These are phyloP conservation scores for Champsocephalus gunnari DNA, from an alignment of 2,797 vertebrate species.

Conservation along the genomic window DNA sequence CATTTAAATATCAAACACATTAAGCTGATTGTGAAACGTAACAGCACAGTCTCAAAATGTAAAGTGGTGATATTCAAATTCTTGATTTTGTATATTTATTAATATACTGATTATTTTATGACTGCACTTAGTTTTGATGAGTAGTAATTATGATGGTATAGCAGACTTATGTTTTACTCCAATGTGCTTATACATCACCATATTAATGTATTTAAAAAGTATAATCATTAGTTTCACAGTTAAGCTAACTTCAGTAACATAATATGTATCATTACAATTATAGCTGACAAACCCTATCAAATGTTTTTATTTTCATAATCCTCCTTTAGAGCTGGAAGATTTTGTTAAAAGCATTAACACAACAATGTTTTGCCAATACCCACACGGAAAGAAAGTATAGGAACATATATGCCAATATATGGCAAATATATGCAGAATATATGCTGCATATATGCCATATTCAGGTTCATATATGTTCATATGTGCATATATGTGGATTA, in stretches of 20 bases:
- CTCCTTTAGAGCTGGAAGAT: not conserved
- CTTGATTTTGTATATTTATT: conserved; percentile 25
- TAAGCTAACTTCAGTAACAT: not conserved
- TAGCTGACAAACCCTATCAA: not conserved
- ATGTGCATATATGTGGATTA: too few species aligned
- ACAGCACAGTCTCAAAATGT: conserved; percentile 14
- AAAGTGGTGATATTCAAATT: conserved; percentile 27
- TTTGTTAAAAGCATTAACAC: not conserved
- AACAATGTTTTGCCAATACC: not conserved
- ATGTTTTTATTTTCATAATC: not conserved
- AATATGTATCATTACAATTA: not conserved
- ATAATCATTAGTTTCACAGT: not conserved
- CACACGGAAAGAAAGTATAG: too few species aligned
- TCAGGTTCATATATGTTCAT: too few species aligned
- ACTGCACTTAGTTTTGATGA: not conserved
- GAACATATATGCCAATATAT: too few species aligned
- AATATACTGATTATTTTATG: conserved; percentile 20
- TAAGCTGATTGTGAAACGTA: conserved; percentile 47
- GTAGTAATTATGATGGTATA: not conserved
- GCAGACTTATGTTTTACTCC: not conserved
- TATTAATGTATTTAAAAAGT: not conserved
- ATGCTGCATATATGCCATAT: too few species aligned
- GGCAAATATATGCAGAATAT: too few species aligned
- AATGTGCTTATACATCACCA: not conserved
- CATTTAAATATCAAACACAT: conserved; percentile 45